phyloP scores from a whole-genome alignment of 2,797 vertebrate species.

The Balearica regulorum region DNA sequence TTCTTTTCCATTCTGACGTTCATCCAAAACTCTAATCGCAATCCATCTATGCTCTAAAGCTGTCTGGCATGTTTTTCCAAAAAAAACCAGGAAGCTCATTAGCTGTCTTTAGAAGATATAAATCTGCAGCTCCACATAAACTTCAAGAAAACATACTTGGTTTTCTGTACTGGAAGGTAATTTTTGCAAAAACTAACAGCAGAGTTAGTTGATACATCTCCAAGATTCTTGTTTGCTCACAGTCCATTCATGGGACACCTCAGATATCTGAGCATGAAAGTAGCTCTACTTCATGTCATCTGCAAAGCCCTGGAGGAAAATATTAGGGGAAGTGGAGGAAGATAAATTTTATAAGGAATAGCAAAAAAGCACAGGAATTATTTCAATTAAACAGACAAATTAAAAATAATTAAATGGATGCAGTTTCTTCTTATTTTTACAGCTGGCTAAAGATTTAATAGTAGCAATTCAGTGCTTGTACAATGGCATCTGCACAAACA shows the following conservation, averaged over 20 bases:
- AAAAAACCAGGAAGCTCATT: neutral
- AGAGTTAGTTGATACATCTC: neutral
- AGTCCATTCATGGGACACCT: neutral
- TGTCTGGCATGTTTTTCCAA: neutral
- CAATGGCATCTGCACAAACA: neutral
- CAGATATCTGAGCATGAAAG: neutral
- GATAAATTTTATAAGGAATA: neutral
- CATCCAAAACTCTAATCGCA: neutral
- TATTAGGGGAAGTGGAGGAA: neutral
- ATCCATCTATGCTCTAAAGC: neutral
- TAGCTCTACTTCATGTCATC: neutral
- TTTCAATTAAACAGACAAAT: neutral
- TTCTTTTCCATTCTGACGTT: neutral
- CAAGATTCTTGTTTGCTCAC: neutral
- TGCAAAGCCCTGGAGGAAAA: neutral
- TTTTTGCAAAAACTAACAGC: neutral
- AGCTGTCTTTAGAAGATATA: neutral
- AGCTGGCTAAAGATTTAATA: neutral
- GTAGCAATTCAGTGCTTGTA: neutral
- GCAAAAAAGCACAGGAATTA: neutral
- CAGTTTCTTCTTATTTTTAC: neutral
- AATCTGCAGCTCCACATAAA: neutral
- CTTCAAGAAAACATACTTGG: neutral
- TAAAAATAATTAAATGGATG: neutral
- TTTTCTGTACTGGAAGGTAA: neutral